phyloP scores from a whole-genome alignment of 2,113 vertebrate species.

The Pseudorasbora parva region DNA sequence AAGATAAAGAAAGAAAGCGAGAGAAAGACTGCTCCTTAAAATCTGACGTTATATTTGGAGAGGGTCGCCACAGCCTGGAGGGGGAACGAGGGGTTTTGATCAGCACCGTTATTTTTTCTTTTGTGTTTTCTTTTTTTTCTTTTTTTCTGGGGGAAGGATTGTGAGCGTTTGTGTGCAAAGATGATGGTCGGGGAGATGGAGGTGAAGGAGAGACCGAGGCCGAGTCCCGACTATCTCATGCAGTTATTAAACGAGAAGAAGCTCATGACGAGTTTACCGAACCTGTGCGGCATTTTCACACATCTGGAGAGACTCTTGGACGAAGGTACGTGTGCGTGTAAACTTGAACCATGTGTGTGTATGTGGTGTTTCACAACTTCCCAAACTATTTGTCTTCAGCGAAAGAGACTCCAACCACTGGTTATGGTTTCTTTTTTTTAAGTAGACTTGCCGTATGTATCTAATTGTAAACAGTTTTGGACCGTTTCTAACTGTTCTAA shows the following conservation, averaged over 20 bases:
- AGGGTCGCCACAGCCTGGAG: slow-evolving; percentile 66
- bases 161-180: slow-evolving; percentile 74
- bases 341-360: neutral
- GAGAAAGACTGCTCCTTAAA: slow-evolving; percentile 60
- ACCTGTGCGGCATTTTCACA: slow-evolving; percentile 85
- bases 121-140: slow-evolving; percentile 53
- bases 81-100: slow-evolving; percentile 72
- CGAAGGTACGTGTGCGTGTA: slow-evolving; percentile 71
- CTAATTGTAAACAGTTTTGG: neutral
- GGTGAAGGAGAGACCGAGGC: slow-evolving; percentile 86
- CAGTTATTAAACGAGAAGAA: slow-evolving; percentile 85
- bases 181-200: slow-evolving; percentile 88
- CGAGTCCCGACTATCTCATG: slow-evolving; percentile 86
- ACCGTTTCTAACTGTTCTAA: no score
- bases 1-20: slow-evolving; percentile 53
- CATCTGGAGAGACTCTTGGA: slow-evolving; percentile 83
- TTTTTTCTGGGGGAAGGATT: slow-evolving; percentile 66
- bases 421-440: neutral
- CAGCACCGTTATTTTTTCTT: slow-evolving; percentile 71
- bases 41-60: slow-evolving; percentile 56
- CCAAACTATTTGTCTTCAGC: neutral
- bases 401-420: neutral
- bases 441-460: neutral
- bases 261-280: slow-evolving; percentile 84
- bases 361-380: slow-evolving; percentile 28